Base-by-base conservation (phyloP, 1,140 invertebrate species). In the Samia ricini region DNA sequence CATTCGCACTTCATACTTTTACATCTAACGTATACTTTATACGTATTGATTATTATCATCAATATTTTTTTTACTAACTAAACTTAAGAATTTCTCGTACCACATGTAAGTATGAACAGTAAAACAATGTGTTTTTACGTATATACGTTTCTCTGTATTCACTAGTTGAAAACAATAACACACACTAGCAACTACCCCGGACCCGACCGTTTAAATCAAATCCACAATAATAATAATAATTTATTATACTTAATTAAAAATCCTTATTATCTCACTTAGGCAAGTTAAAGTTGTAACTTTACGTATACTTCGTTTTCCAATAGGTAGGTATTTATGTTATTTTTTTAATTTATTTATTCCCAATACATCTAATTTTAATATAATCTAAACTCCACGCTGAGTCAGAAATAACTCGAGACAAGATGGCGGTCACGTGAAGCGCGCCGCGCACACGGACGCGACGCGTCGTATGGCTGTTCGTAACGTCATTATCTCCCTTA, bases 221-320 rank as follows among this genome's bases (percentile, higher is more conserved):
- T 15, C 12, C n/a, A 42, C 33, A 42, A 42, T 42, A 42, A 42
- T 82, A 81, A 85, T 79, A 87, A 89, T 89, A 89, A 87, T 88
- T 88, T 88, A 88, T 88, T 87, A 86, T 64, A 81, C 79, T 87
- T 86, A 86, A 86, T 73, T 85, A 87, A 15, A 15, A 81, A 69
- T n/a, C 69, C 82, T 86, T 88, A 86, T 80, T 81, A 83, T 89
- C 80, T 88, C 88, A 88, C 88, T 88, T 90, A 88, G 84, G 83
- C 84, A 88, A 89, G 84, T 87, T 88, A 88, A 88, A 88, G 83
- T 87, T 83, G 80, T 84, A 66, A 42, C 81, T 80, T 87, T 86
- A 89, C 87, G 87, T 89, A 89, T 89, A 89, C 87, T 85, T 89
- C 85, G 84, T 87, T 89, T 87, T 87, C 81, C 67, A 87, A 85